These are phyloP conservation scores for Chromoteleia sp. DNA, from an alignment of 2,888 invertebrate genomes.

Conservation along the genomic window DNA sequence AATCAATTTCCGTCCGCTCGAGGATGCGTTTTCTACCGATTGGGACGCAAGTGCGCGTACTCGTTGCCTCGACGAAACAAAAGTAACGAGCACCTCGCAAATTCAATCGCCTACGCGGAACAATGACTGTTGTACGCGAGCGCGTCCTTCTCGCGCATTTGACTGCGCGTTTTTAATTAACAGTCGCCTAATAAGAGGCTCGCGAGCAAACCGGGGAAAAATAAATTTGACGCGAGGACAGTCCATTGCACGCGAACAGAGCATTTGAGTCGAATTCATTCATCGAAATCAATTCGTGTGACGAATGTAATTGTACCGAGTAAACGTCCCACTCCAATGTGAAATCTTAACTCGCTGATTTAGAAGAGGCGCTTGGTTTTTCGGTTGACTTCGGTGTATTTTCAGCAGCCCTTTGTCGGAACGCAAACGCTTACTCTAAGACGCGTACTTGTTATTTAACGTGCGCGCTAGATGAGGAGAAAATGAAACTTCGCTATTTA, in stretches of 20 bases:
- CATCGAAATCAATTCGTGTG: constrained; percentile 5
- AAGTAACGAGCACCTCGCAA: constrained; percentile 43
- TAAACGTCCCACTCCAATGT: constrained; percentile 46
- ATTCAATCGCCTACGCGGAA: constrained; percentile 41
- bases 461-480: too few relatives aligned
- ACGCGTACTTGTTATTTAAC: too few relatives aligned
- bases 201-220: background rate
- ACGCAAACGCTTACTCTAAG: too few relatives aligned
- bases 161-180: constrained; percentile 41
- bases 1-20: background rate
- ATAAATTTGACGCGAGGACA: constrained; percentile 15
- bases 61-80: too few relatives aligned
- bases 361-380: background rate
- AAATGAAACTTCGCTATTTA: too few relatives aligned
- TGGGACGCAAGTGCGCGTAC: background rate
- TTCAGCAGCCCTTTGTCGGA: too few relatives aligned
- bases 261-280: constrained; percentile 12
- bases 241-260: constrained; percentile 16
- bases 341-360: constrained; percentile 19
- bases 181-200: constrained; percentile 10
- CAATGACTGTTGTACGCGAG: constrained; percentile 45
- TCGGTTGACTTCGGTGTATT: background rate
- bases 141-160: constrained; percentile 23
- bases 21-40: background rate
- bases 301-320: constrained; percentile 30